phyloP scores from a whole-genome alignment of 1,140 invertebrate genomes.

The Halyomorpha halys region DNA sequence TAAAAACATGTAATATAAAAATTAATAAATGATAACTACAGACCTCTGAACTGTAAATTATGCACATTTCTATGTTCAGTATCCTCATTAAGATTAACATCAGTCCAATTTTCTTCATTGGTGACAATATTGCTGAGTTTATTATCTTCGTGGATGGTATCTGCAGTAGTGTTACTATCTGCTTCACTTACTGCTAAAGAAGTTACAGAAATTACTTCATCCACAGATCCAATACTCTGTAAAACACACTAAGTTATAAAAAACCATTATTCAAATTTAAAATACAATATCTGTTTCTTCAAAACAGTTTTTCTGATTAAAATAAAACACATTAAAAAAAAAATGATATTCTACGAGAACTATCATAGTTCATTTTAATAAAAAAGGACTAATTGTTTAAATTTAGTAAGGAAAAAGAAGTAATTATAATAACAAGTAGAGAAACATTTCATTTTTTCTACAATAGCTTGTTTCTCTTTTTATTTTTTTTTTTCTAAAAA shows the following conservation, averaged over 20 bases:
- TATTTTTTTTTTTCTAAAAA: no score
- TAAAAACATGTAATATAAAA: no score
- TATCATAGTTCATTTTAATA: no score
- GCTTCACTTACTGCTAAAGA: conserved; percentile 32
- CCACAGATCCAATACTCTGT: conserved; percentile 29
- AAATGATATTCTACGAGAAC: no score
- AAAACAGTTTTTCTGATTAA: background rate
- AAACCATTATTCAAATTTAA: background rate
- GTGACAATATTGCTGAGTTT: conserved; percentile 37
- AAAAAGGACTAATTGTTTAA: no score
- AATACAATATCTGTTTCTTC: no score
- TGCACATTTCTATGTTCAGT: conserved; percentile 49
- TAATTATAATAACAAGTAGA: no score
- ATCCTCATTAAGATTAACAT: conserved; percentile 76
- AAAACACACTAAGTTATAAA: background rate
- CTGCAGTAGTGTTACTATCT: conserved; percentile 32
- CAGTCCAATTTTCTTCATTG: conserved; percentile 79
- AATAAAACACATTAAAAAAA: background rate
- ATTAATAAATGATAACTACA: no score
- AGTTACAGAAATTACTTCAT: conserved; percentile 31
- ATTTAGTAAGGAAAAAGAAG: no score
- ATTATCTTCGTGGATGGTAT: conserved; percentile 30
- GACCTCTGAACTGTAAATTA: conserved; percentile 44
- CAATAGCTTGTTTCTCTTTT: no score
- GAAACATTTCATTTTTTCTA: no score